Evolutionary conservation across 30 jellyfish, hydroid and myxozoan species (phyloP).

Genomic region (Chrysaora quinquecirrha): DNA sequence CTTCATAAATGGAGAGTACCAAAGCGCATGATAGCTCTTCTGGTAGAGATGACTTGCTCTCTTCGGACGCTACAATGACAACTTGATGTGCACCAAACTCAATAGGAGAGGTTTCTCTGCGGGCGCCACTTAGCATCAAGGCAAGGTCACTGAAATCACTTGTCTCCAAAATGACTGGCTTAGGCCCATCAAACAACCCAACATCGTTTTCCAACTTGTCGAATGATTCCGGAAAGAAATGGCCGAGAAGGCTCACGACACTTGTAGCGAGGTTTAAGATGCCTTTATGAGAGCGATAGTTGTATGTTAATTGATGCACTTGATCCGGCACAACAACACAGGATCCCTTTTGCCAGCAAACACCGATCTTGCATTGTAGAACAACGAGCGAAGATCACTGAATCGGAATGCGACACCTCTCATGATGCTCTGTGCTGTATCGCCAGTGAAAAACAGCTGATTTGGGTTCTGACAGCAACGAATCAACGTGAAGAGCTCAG

Average conservation of each 20-base stretch:
- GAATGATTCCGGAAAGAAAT: slow-evolving; percentile 79
- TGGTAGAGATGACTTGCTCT: slow-evolving; percentile 79
- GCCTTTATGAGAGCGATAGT: slow-evolving; percentile 91
- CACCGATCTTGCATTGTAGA: slow-evolving; percentile 55
- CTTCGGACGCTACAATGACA: slow-evolving; percentile 78
- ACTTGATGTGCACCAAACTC: slow-evolving; percentile 98
- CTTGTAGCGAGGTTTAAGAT: slow-evolving; percentile 77
- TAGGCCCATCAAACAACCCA: slow-evolving; percentile 93
- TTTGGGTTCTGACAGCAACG: slow-evolving; percentile 83
- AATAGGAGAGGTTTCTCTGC: slow-evolving; percentile 80
- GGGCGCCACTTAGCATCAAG: slow-evolving; percentile 74
- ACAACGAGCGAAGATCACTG: slow-evolving; percentile 77
- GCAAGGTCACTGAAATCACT: slow-evolving; percentile 79
- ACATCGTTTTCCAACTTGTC: slow-evolving; percentile 75
- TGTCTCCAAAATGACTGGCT: slow-evolving; percentile 82
- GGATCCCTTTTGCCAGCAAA: slow-evolving; percentile 13
- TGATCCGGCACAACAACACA: slow-evolving; percentile 53
- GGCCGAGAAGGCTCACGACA: slow-evolving; percentile 58
- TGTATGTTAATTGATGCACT: slow-evolving; percentile 76
- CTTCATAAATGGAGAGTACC: slow-evolving; percentile 80
- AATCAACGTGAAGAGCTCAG: slow-evolving; percentile 70
- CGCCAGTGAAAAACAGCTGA: slow-evolving; percentile 88
- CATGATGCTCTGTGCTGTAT: slow-evolving; percentile 93
- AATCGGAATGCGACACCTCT: slow-evolving; percentile 89
- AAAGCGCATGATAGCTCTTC: slow-evolving; percentile 76